Base-by-base conservation (phyloP, 2,113 vertebrate species). In the Cathartes aura region DNA sequence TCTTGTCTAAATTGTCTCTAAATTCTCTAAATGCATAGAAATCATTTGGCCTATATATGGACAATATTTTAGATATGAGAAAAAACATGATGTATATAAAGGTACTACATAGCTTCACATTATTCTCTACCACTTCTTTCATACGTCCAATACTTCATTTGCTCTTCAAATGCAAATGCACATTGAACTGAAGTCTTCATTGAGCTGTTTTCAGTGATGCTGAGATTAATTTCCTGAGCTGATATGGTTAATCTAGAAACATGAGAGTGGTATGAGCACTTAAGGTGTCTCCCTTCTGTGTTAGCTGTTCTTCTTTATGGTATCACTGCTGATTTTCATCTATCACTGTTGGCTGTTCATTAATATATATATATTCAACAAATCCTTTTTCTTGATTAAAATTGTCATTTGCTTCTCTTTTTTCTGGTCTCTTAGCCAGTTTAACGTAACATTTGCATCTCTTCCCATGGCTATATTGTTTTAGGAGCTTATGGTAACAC, bases 211-310 rank as follows among this genome's bases (percentile, higher is more conserved):
- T 88, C 62, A 87, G 23, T 89, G 75, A 87, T 75, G 72, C 18
- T 58, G 83, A 91, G 47, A 47, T 72, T 93, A 64, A 75, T 91
- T 89, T 94, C 91, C 80, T 90, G 82, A 95, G 75, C 53, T 87
- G 73, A 82, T 94, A 84, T 59, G 76, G 89, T 89, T 94, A 74
- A 93, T 93, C 91, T 87, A 87, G 82, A 73, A 93, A 36, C 42
- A 43, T 32, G 29, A 68, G 38, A 95, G 45, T 72, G 26, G 16
- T 85, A 79, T 36, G 73, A 91, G 64, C 4, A 34, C 48, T 85
- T 97, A 87, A 82, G 9, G 52, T 89, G 66, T 70, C 58, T 95
- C 66, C 67, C 71, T 75, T 88, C 86, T 60, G 60, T 85, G 64
- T 59, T 76, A 89, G 38, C 52, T 60, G 26, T 71, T 94, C 67